Conservation (phyloP, 2,888 invertebrate species). For the Mimachlamys varia region DNA sequence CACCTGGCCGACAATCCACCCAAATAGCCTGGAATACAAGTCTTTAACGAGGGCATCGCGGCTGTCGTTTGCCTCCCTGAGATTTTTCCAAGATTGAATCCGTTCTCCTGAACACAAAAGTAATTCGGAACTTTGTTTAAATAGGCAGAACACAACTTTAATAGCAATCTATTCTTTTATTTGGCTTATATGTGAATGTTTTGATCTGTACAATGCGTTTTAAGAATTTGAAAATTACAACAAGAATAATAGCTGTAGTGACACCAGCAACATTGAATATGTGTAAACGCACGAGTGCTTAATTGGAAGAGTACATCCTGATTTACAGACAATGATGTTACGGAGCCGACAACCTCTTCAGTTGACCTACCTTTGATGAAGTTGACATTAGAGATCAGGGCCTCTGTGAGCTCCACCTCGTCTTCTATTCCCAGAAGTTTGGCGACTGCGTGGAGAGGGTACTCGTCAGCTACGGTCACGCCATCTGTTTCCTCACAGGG, state of each 20-base stretch:
- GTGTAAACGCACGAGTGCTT: no score
- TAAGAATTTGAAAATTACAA: no score
- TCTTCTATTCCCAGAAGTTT: slow-evolving; percentile 70
- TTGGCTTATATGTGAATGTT: no score
- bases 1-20: slow-evolving; percentile 72
- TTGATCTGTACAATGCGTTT: no score
- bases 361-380: slow-evolving; percentile 63
- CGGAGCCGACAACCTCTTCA: no score
- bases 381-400: slow-evolving; percentile 68
- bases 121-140: not conserved
- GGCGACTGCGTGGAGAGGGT: slow-evolving; percentile 70
- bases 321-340: no score
- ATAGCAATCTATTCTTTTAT: no score
- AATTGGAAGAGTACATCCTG: no score
- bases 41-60: slow-evolving; percentile 71
- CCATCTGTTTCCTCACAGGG: slow-evolving; percentile 73
- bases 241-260: no score
- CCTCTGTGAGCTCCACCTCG: slow-evolving; percentile 68
- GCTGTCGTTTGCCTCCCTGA: slow-evolving; percentile 68
- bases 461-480: slow-evolving; percentile 71
- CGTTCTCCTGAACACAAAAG: slow-evolving; percentile 59
- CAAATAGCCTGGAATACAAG: slow-evolving; percentile 69
- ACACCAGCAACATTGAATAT: no score
- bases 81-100: slow-evolving; percentile 68
- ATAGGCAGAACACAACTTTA: no score